These are phyloP conservation scores for Tribolium castaneum DNA, from an alignment of 1,140 invertebrate species.

Conservation along the genomic window DNA sequence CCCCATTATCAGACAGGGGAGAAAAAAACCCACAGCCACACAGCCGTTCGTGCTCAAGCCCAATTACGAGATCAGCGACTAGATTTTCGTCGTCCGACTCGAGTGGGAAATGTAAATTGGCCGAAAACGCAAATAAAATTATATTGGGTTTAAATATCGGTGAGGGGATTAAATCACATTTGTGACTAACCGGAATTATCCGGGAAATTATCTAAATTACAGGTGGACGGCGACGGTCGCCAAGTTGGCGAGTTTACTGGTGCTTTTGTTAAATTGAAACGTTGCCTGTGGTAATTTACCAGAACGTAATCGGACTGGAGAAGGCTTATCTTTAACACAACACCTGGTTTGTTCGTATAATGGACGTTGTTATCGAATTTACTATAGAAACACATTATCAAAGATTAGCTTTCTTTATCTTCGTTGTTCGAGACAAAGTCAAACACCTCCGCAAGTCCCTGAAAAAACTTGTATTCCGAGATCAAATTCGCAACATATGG, in stretches of 20 bases:
- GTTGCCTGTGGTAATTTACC: constrained; percentile 27
- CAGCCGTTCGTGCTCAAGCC: not conserved
- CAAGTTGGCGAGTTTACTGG: not conserved
- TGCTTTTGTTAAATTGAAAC: constrained; percentile 33
- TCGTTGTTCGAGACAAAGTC: not conserved
- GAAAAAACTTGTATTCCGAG: not conserved
- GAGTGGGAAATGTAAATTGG: constrained; percentile 30
- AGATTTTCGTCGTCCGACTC: constrained; percentile 20
- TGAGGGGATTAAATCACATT: constrained; percentile 5
- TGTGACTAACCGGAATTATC: constrained; percentile 31
- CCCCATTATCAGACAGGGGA: not conserved
- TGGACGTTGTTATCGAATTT: constrained; percentile 20
- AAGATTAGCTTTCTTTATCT: constrained; percentile 25
- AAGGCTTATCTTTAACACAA: constrained; percentile 26
- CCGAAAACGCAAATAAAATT: constrained; percentile 28
- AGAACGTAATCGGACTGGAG: constrained; percentile 15
- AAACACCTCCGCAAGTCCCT: not conserved
- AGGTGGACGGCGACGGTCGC: constrained; percentile 25
- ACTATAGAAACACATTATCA: constrained; percentile 11
- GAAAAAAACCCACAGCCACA: not conserved
- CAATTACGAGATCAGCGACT: constrained; percentile 17
- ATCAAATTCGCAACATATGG: constrained; percentile 13
- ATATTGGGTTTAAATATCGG: constrained; percentile 33
- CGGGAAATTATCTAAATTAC: constrained; percentile 30
- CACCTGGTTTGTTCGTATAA: constrained; percentile 28